Evolutionary conservation across 2,113 vertebrate genomes (phyloP).

Genomic region (Atherinomorus stipes): DNA sequence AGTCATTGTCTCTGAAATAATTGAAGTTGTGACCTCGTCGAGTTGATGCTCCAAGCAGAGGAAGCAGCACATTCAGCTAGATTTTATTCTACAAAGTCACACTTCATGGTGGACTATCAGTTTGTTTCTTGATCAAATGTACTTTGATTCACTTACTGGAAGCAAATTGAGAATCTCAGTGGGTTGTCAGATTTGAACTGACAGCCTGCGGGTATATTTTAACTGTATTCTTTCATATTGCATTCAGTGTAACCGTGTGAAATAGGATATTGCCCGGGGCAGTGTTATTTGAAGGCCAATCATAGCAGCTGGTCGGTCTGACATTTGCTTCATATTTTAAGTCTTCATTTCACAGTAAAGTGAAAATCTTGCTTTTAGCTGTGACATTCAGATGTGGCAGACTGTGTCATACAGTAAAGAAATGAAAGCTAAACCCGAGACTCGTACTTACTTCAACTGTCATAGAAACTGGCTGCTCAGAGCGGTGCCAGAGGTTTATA

Average conservation of each 20-base stretch:
- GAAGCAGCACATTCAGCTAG: neutral
- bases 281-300: constrained; percentile 64
- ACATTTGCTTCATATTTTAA: constrained; percentile 63
- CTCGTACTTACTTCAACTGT: constrained; percentile 24
- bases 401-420: constrained; percentile 52
- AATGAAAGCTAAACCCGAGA: constrained; percentile 43
- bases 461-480: constrained; percentile 31
- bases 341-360: constrained; percentile 68
- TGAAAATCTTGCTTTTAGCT: constrained; percentile 60
- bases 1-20: neutral
- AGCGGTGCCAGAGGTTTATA: constrained; percentile 7
- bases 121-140: constrained; percentile 18
- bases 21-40: neutral
- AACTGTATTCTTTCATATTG: constrained; percentile 45
- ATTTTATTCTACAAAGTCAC: neutral
- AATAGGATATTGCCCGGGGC: constrained; percentile 39
- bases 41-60: neutral
- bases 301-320: constrained; percentile 39
- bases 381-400: constrained; percentile 58
- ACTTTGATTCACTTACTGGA: constrained; percentile 13
- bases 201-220: constrained; percentile 20
- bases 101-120: neutral
- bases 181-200: constrained; percentile 21
- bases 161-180: constrained; percentile 8
- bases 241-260: constrained; percentile 30